Percentiles rank a stretch among this genome's conserved stretches.
phyloP scores from a whole-genome alignment of 2,113 vertebrate species.

The Pionites leucogaster region DNA sequence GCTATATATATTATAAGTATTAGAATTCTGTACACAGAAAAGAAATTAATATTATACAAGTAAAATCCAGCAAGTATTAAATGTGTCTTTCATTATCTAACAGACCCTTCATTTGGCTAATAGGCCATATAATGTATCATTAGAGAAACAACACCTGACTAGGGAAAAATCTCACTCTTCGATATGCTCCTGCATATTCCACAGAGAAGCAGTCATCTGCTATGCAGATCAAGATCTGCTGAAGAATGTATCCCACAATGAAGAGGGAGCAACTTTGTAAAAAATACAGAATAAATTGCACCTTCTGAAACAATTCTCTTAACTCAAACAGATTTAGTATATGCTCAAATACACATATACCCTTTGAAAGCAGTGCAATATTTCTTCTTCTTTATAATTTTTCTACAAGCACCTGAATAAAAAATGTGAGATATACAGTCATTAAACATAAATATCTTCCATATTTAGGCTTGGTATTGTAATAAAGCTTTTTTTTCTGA shows the following conservation, averaged over 20 bases:
- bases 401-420: neutral
- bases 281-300: neutral
- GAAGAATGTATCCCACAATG: neutral
- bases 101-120: neutral
- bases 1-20: neutral
- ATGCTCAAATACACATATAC: neutral
- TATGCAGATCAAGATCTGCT: neutral
- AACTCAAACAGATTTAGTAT: neutral
- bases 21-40: neutral
- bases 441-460: neutral
- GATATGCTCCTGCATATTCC: neutral
- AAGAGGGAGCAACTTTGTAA: neutral
- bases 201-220: neutral
- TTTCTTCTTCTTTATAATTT: neutral
- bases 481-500: neutral
- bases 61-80: neutral
- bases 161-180: neutral
- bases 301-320: neutral
- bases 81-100: neutral
- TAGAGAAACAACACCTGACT: neutral
- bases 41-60: neutral
- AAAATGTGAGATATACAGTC: neutral
- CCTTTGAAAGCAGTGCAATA: neutral
- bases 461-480: neutral
- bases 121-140: neutral